Evolutionary conservation across 2,797 vertebrate genomes (phyloP), one percentile per base, ranked within the genome.

Genomic region (Sebastes taczanowskii): DNA sequence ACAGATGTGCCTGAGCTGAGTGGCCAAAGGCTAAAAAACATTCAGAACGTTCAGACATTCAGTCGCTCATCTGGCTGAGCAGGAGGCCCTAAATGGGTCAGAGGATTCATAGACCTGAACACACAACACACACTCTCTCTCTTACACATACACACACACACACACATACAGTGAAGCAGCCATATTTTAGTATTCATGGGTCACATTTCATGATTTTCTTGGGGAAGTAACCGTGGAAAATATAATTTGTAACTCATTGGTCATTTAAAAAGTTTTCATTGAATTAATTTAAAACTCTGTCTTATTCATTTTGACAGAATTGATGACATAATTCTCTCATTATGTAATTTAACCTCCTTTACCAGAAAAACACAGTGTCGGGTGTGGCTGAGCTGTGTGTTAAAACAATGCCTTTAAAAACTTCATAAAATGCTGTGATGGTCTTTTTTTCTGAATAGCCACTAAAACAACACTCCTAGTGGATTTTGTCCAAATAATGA

Each of bases 61-160:
- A 38, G 72, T 72, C 62, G 81, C 84, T 93, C 84, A 88, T 89
- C 88, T 89, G 91, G 89, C 82, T 83, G 87, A 88, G 86, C 89
- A 86, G 59, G 84, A 92, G 84, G 82, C 64, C 83, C 34, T 79
- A 94, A 94, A 78, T 95, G 91, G 94, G 94, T 95, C 93, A 93
- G 79, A 84, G 68, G 63, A 77, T 81, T 75, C 81, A 60, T 6
- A 82, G 80, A 86, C 85, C 85, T 78, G 32, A 73, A 77, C 84
- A 75, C 81, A 67, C 76, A 65, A 35, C 67, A 25, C 68, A 59
- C 63, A 64, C 59, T 27, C 38, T 38, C 60, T 23, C 66, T 22
- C 59, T 14, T 13, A 42, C 38, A 42, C 13, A 42, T 14, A 42
- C 32, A 34, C 38, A 42, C 35, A 32, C 30, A 30, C 30, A 61